Evolutionary conservation across 2,797 vertebrate species (phyloP), one percentile per base, ranked within the genome.

Genomic region (Artibeus lituratus): DNA sequence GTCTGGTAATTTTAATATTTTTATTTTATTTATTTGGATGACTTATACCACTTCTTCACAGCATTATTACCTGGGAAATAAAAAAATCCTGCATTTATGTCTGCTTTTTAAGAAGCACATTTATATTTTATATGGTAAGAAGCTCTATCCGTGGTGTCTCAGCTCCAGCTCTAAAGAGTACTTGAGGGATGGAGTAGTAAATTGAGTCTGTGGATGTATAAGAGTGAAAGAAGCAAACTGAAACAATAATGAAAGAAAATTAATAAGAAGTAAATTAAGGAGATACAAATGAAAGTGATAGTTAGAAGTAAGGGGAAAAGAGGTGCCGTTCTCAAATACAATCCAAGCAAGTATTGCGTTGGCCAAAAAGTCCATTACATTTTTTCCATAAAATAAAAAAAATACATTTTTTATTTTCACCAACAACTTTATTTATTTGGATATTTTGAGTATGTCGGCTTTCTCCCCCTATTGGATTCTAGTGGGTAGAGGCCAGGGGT

Each of bases 21-120:
- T 32, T 93, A 7, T 91, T 94, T 69, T 29, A 32, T 72, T 18
- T 26, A 72, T 47, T 32, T 77, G 12, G 44, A 82, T 62, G 1
- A 62, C 39, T 70, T 92, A 26, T 12, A 35, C 1, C n/a, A 32
- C 6, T 6, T 86, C 4, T 91, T 26, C 19, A 11, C 53, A 51
- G 32, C 93, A 59, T 73, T 76, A 44, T 85, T 85, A 76, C 21
- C 16, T 88, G 24, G 35, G 57, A 87, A 96, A 42, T 74, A 9
- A 84, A 78, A 73, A 77, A 42, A 76, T 29, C 37, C 26, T 49
- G 53, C 91, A 81, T 81, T 93, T 86, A n/a, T 76, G 24, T 72
- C 51, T 96, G 5, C 49, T 65, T 94, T 95, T 87, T 59, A 87
- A 96, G 65, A 91, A 74, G 74, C n/a, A 96, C 70, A 86, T 85